phyloP scores from a whole-genome alignment of 2,113 vertebrate species.

The Oenanthe oenanthe region DNA sequence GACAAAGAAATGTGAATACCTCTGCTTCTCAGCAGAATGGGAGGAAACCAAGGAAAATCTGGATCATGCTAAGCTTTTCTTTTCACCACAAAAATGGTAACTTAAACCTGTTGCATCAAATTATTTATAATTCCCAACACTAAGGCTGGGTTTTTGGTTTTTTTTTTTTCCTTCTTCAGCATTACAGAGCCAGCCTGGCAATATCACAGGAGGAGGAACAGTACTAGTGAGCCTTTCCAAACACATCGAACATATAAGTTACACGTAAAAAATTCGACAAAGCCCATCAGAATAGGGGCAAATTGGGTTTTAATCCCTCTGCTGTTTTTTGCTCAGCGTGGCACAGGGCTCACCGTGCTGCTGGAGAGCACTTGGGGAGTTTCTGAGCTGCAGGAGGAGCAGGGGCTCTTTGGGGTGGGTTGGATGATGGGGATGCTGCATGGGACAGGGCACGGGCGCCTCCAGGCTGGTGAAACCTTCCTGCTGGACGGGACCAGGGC shows the following conservation, averaged over 20 bases:
- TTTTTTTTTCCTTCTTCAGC: not conserved
- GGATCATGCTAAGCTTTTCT: conserved; percentile 86
- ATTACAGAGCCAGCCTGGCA: conserved; percentile 41
- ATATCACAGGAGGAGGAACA: conserved; percentile 51
- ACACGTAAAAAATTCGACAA: not conserved
- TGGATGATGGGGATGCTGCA: not conserved
- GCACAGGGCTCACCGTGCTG: not conserved
- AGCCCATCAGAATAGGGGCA: not conserved
- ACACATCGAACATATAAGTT: not conserved
- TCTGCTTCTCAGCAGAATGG: conserved; percentile 85
- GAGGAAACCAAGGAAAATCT: conserved; percentile 88
- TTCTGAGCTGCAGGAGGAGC: not conserved
- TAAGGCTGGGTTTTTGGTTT: not conserved
- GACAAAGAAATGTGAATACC: conserved; percentile 88
- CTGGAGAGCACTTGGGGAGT: not conserved
- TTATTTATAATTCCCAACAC: conserved; percentile 79
- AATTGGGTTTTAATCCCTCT: not conserved
- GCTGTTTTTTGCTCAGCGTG: not conserved
- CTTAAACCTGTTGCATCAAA: conserved; percentile 85
- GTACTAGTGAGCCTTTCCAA: conserved; percentile 36
- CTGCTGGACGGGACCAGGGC: not conserved
- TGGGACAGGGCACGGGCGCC: not conserved
- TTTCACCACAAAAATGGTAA: conserved; percentile 83
- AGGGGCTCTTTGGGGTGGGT: rapidly evolving
- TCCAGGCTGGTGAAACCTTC: not conserved